Percentiles rank a stretch among this genome's conserved stretches.
phyloP scores from a whole-genome alignment of 2,113 vertebrate genomes.

The Marmota flaviventris region DNA sequence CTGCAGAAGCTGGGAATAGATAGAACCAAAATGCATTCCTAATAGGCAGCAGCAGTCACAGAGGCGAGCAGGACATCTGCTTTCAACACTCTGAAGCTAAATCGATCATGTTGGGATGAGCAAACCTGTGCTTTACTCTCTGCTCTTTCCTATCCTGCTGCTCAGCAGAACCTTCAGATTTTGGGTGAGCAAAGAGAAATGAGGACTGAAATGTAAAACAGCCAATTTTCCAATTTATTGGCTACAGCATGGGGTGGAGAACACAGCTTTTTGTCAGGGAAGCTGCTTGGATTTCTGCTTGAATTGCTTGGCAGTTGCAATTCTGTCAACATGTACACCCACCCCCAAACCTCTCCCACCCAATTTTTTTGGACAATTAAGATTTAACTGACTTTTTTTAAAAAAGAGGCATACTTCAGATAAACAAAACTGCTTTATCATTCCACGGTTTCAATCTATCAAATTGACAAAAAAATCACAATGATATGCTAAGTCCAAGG shows the following conservation, averaged over 20 bases:
- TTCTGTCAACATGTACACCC: not conserved
- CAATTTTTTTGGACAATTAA: not conserved
- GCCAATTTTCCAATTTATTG: constrained; percentile 51
- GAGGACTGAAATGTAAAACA: constrained; percentile 15
- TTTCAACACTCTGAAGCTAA: not conserved
- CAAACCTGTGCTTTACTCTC: not conserved
- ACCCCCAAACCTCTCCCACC: not conserved
- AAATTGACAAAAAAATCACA: not conserved
- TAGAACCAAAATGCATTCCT: not conserved
- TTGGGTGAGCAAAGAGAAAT: not conserved
- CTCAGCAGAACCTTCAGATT: constrained; percentile 18
- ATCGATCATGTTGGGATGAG: not conserved
- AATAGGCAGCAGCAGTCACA: not conserved
- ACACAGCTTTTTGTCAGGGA: not conserved
- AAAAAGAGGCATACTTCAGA: not conserved
- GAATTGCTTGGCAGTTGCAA: not conserved
- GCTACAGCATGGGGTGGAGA: not conserved
- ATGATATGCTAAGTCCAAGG: not conserved
- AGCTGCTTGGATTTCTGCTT: not conserved
- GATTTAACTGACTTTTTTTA: not conserved
- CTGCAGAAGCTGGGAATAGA: not conserved
- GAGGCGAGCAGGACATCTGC: not conserved
- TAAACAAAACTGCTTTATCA: constrained; percentile 29
- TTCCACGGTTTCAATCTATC: not conserved
- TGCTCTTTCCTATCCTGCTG: not conserved